These are phyloP conservation scores for Girardinus metallicus DNA, from an alignment of 2,797 vertebrate species.

Conservation along the genomic window DNA sequence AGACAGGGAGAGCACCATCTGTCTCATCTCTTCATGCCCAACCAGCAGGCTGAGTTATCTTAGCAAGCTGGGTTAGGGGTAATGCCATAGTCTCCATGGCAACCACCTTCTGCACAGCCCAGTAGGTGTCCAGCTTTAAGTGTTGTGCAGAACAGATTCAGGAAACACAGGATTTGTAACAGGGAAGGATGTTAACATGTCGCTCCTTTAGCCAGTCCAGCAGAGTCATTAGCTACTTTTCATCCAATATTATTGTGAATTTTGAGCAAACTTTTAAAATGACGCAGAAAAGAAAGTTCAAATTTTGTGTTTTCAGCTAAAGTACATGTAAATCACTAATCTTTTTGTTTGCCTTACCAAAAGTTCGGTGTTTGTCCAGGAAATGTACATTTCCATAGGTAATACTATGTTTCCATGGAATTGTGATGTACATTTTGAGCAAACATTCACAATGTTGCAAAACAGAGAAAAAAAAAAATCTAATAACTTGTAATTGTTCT, in stretches of 20 bases:
- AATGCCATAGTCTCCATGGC: neutral
- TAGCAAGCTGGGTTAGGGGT: neutral
- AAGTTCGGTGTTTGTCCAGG: too few relatives aligned
- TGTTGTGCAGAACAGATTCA: neutral
- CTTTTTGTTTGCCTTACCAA: too few relatives aligned
- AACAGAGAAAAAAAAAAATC: too few relatives aligned
- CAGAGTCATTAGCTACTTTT: neutral
- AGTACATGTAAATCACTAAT: too few relatives aligned
- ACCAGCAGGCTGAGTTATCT: neutral
- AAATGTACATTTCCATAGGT: too few relatives aligned
- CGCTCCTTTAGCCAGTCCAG: neutral
- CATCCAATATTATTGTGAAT: neutral
- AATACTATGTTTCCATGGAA: too few relatives aligned
- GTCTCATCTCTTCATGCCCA: neutral
- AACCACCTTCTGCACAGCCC: neutral
- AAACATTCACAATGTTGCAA: too few relatives aligned
- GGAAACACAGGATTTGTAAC: neutral
- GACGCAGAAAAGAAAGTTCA: neutral
- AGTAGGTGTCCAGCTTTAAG: neutral
- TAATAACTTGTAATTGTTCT: too few relatives aligned
- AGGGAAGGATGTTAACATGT: neutral
- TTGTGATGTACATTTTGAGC: too few relatives aligned
- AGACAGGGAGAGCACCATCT: neutral
- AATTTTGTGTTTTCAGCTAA: neutral
- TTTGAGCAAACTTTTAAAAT: neutral